These are phyloP conservation scores for Solen grandis DNA, from an alignment of 1,140 invertebrate genomes.

Conservation along the genomic window DNA sequence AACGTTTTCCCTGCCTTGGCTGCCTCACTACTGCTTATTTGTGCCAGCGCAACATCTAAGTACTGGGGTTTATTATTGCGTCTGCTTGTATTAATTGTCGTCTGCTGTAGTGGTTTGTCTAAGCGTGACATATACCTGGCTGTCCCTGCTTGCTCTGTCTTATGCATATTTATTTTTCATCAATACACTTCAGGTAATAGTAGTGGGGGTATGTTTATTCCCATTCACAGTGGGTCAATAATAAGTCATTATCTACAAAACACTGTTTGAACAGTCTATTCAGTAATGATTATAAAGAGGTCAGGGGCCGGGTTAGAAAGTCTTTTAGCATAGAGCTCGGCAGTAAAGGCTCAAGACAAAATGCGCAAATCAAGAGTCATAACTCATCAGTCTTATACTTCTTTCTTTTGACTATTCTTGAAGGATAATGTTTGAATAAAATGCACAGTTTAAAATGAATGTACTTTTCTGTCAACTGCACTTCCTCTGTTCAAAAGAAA, in stretches of 20 bases:
- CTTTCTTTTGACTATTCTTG: too few species aligned
- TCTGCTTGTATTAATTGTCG: background rate
- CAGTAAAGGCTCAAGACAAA: too few species aligned
- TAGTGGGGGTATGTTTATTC: slow-evolving; percentile 34
- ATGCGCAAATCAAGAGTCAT: too few species aligned
- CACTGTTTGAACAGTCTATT: background rate
- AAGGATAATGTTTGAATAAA: too few species aligned
- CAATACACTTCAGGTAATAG: slow-evolving; percentile 36
- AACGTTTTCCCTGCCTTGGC: background rate
- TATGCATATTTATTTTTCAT: slow-evolving; percentile 43
- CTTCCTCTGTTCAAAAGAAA: too few species aligned
- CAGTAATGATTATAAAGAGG: background rate
- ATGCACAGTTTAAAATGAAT: too few species aligned
- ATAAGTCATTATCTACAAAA: background rate
- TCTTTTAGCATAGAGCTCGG: too few species aligned
- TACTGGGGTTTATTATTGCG: slow-evolving; percentile 42
- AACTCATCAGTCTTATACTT: too few species aligned
- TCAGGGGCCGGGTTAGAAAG: too few species aligned
- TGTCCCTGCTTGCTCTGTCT: slow-evolving; percentile 37
- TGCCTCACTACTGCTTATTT: background rate
- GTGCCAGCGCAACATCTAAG: slow-evolving; percentile 44
- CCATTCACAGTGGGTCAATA: slow-evolving; percentile 35
- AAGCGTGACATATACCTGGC: slow-evolving; percentile 3
- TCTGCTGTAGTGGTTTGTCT: slow-evolving; percentile 37
- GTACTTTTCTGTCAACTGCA: too few species aligned